phyloP scores from a whole-genome alignment of 2,888 invertebrate species.

The Netelia inedita region DNA sequence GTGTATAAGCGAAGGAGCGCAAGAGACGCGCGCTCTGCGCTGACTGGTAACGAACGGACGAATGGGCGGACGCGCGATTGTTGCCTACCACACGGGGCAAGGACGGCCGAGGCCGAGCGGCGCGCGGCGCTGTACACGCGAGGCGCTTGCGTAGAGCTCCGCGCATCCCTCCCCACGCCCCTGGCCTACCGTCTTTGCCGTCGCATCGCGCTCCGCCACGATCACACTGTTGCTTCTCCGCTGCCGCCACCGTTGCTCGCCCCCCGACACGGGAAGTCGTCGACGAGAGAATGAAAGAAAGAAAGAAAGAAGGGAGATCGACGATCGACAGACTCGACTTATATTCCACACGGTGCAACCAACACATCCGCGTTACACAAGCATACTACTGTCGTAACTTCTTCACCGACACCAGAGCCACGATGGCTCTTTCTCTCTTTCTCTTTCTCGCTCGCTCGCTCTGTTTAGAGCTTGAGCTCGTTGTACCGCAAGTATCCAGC shows the following conservation, averaged over 20 bases:
- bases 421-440: constrained; percentile 10
- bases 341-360: constrained; percentile 21
- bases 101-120: constrained; percentile 84
- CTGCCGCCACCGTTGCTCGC: background rate
- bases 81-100: constrained; percentile 83
- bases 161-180: constrained; percentile 13
- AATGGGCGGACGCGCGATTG: constrained; percentile 70
- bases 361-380: constrained; percentile 35
- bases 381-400: constrained; percentile 7
- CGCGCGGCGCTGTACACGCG: background rate
- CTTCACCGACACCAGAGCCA: constrained; percentile 35
- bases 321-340: constrained; percentile 56
- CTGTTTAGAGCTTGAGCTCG: background rate
- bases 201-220: constrained; percentile 5
- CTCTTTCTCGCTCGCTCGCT: no score
- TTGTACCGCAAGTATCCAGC: background rate
- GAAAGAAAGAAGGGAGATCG: constrained; percentile 65
- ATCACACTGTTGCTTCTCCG: constrained; percentile 27
- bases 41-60: constrained; percentile 69
- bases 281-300: constrained; percentile 45
- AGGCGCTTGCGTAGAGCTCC: constrained; percentile 33
- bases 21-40: constrained; percentile 16
- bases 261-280: constrained; percentile 69
- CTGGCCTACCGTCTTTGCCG: background rate
- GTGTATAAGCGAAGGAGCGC: constrained; percentile 22